Percentiles rank a stretch among this genome's conserved stretches.
phyloP scores from a whole-genome alignment of 1,140 invertebrate genomes.

The Charaxes varanes region DNA sequence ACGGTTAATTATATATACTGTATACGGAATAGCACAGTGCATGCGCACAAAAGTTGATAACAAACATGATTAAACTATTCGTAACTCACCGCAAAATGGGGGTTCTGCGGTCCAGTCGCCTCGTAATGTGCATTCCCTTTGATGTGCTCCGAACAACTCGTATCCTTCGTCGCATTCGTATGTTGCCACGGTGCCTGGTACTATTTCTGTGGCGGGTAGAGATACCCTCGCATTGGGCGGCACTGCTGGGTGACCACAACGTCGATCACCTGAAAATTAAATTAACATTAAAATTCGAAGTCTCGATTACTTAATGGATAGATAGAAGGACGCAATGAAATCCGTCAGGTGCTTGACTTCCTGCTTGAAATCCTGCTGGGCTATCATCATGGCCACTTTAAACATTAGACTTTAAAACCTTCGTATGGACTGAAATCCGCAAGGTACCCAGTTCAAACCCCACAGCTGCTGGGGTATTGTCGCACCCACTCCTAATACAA shows the following conservation, averaged over 20 bases:
- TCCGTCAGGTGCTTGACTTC: too few relatives aligned
- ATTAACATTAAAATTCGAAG: background rate
- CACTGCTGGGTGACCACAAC: conserved; percentile 87
- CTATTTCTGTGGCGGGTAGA: conserved; percentile 60
- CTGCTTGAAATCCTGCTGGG: too few relatives aligned
- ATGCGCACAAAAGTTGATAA: too few relatives aligned
- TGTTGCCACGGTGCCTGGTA: conserved; percentile 78
- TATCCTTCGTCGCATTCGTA: conserved; percentile 91
- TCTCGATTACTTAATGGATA: background rate
- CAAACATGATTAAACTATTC: too few relatives aligned
- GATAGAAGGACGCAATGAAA: too few relatives aligned
- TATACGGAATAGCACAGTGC: background rate
- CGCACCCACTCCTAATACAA: too few relatives aligned
- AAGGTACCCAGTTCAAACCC: too few relatives aligned
- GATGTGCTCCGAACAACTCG: conserved; percentile 78
- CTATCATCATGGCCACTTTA: too few relatives aligned
- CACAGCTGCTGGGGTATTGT: too few relatives aligned
- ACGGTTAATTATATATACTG: too few relatives aligned
- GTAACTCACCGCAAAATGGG: conserved; percentile 85
- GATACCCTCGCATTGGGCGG: conserved; percentile 85
- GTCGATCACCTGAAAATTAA: conserved; percentile 41
- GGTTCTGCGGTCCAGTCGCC: conserved; percentile 86
- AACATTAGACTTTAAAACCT: too few relatives aligned
- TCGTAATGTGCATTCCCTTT: conserved; percentile 78
- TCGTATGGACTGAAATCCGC: too few relatives aligned